Evolutionary conservation across 1,140 invertebrate species (phyloP).

Genomic region (Brachionus paranguensis): DNA sequence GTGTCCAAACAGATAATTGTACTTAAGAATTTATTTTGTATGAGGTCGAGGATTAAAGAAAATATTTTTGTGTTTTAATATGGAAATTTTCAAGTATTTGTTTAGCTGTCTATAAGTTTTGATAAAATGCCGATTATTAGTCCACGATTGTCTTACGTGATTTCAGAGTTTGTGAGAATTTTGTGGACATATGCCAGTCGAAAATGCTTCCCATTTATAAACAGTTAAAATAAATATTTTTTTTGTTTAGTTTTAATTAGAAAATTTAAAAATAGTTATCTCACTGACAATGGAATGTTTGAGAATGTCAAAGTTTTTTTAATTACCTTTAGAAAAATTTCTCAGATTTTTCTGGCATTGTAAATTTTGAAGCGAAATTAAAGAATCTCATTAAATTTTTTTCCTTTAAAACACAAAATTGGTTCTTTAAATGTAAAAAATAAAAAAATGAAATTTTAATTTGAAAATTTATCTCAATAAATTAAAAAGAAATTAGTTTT

Average conservation of each 20-base stretch:
- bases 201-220: background rate
- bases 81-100: background rate
- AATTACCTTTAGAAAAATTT: no score
- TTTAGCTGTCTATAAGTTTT: constrained; percentile 7
- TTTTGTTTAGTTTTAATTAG: background rate
- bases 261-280: background rate
- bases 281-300: background rate
- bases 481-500: no score
- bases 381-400: background rate
- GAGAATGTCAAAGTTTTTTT: background rate
- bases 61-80: background rate
- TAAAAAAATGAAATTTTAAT: background rate
- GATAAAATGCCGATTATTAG: background rate
- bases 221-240: background rate
- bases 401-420: background rate
- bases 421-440: background rate
- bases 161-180: background rate
- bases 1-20: background rate
- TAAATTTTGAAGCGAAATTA: background rate
- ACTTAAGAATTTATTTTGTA: background rate
- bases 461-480: no score
- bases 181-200: background rate
- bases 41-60: background rate
- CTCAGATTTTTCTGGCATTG: background rate
- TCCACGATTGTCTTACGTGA: background rate